Evolutionary conservation across 2,888 invertebrate species (phyloP), one percentile per base, ranked within the genome.

Genomic region (Tachina grossa): DNA sequence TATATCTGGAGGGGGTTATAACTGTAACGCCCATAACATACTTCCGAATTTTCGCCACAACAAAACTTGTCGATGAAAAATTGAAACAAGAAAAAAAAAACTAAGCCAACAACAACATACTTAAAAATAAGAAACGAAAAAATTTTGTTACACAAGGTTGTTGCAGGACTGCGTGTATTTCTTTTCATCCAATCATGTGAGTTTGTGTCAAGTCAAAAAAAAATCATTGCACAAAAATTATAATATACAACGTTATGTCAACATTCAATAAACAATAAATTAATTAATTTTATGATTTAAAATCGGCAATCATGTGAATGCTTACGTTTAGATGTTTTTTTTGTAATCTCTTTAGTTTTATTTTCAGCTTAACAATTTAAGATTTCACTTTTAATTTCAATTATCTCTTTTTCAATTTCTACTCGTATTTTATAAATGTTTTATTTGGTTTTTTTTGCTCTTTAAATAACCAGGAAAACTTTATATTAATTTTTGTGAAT

Each of bases 221-320:
- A 19, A 55, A 55, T 14, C 13, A 22, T 51, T 43, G 55, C 13
- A 57, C 68, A 71, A 76, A 59, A 81, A 74, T 77, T 84, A 82
- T 78, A 74, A 85, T 85, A 79, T 82, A 82, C 71, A 83, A 79
- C 78, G 59, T 79, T 85, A 82, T 85, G 85, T 85, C 85, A 85
- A 85, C 82, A 85, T 85, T 85, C 85, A 85, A 82, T 85, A 85
- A 85, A 85, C 85, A 82, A 85, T 85, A 85, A 85, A 85, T 85
- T 85, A 82, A 85, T 85, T 85, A 82, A 82, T 79, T 85, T 85
- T 82, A 82, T 82, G 77, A 82, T 82, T 85, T 79, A 66, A 79
- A 77, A 45, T 57, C 65, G 74, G 79, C 75, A 63, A 75, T 69
- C 69, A 78, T 71, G 31, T 76, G 63, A 63, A 66, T 71, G 74